Base-by-base conservation (phyloP, 1,140 invertebrate genomes). In the Eciton burchellii region DNA sequence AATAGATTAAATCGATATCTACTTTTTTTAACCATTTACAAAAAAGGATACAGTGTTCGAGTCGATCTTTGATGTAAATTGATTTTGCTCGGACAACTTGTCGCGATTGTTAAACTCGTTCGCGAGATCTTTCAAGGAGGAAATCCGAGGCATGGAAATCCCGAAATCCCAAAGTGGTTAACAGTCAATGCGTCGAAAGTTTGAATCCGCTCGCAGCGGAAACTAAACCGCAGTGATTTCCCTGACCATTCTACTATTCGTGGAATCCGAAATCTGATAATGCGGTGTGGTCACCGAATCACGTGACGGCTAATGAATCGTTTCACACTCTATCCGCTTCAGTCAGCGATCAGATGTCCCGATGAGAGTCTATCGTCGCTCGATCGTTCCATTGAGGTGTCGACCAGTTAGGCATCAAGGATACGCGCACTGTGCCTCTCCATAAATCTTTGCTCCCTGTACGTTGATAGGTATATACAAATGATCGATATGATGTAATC, bases 141-240 rank as follows among this genome's bases (percentile, higher is more conserved):
- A 81, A 74, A 86, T 81, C 79, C 45, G 4, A 84, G 62, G 21
- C 54, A 16, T 49, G 57, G 79, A 82, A 82, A 82, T 82, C 35
- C 41, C 49, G 35, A 57, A 82, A 82, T 82, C 41, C 21, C 24
- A 8, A 82, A 12, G n/a, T 26, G 60, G 56, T 81, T 71, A 71
- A 81, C n/a, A 52, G 43, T 16, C n/a, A 16, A 19, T 19, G 62
- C 41, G n/a, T 29, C 63, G 29, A 81, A 14, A n/a, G 29, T 72
- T 81, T 72, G 72, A 81, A 81, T 81, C 71, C 71, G 41, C 56
- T 60, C 26, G 26, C 57, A 70, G 41, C 86, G 89, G 89, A 90
- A 88, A 86, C 82, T 77, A 82, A 82, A 85, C 86, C 88, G 65
- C 86, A 87, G 43, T 65, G 74, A 74, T 88, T 87, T 88, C 86